Percentiles rank a stretch among this genome's conserved stretches.
phyloP scores from a whole-genome alignment of 1,140 invertebrate genomes.

The Neocloeon triangulifer region DNA sequence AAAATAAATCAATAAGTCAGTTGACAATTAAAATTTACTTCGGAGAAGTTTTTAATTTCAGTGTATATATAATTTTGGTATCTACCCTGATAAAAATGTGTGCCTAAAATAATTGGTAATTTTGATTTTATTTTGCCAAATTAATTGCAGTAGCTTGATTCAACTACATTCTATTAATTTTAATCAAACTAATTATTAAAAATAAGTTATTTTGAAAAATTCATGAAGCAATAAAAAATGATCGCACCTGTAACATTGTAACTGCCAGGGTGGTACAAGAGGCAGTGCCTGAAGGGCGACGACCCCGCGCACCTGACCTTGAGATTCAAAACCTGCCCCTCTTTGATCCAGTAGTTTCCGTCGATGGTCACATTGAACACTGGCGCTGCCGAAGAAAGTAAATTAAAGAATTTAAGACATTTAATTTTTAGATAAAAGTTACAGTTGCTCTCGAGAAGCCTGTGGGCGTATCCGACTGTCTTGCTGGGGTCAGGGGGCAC shows the following conservation, averaged over 20 bases:
- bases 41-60: too few species aligned
- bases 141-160: too few species aligned
- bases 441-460: constrained; percentile 9
- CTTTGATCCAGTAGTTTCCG: constrained; percentile 55
- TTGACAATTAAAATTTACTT: too few species aligned
- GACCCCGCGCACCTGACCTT: constrained; percentile 46
- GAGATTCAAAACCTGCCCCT: constrained; percentile 47
- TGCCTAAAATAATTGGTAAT: too few species aligned
- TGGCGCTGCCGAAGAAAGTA: constrained; percentile 28
- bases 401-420: not conserved
- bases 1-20: too few species aligned
- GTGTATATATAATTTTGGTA: too few species aligned
- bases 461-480: constrained; percentile 46
- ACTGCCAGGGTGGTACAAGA: constrained; percentile 30
- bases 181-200: not conserved
- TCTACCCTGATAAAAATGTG: too few species aligned
- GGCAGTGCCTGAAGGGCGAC: constrained; percentile 36
- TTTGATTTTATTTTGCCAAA: too few species aligned
- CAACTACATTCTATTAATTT: too few species aligned
- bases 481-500: constrained; percentile 36
- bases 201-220: constrained; percentile 1
- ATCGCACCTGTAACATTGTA: constrained; percentile 58
- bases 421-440: not conserved
- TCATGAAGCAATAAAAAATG: not conserved
- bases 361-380: constrained; percentile 35